A percentile compares a stretch with the other conserved stretches of the same genome.
Conservation (phyloP, 2,888 invertebrate species). For the Agriopis aurantiaria region DNA sequence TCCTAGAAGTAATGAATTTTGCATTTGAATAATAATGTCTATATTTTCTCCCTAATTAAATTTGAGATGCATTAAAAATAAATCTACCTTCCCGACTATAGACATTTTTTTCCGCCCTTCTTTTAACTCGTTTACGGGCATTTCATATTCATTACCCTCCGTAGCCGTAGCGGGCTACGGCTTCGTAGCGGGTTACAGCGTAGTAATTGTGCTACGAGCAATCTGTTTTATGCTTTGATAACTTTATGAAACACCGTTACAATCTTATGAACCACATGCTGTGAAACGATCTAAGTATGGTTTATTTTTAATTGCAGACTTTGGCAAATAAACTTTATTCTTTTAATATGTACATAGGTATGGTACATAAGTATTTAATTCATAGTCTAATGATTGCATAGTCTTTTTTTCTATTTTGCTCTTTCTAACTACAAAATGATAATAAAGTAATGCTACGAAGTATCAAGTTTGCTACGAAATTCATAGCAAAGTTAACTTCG, state of each 20-base stretch:
- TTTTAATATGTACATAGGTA: no score
- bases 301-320: neutral
- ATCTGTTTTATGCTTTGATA: conserved; percentile 30
- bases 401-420: neutral
- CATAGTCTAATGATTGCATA: no score
- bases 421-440: neutral
- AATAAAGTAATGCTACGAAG: neutral
- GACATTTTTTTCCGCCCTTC: conserved; percentile 19
- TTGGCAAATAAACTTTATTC: neutral
- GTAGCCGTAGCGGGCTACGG: conserved; percentile 24
- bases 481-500: neutral
- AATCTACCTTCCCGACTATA: conserved; percentile 24
- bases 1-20: no score
- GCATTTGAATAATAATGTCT: no score
- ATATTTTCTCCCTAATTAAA: neutral
- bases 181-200: conserved; percentile 31
- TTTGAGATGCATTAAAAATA: neutral
- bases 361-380: no score
- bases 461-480: neutral
- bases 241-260: conserved; percentile 9
- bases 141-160: conserved; percentile 57
- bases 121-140: conserved; percentile 67
- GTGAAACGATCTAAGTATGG: neutral
- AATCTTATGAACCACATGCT: neutral
- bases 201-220: conserved; percentile 33